A percentile compares a stretch with the other conserved stretches of the same genome.
These are phyloP conservation scores for Leptoclinus maculatus DNA, from an alignment of 2,797 vertebrate species.

Conservation along the genomic window DNA sequence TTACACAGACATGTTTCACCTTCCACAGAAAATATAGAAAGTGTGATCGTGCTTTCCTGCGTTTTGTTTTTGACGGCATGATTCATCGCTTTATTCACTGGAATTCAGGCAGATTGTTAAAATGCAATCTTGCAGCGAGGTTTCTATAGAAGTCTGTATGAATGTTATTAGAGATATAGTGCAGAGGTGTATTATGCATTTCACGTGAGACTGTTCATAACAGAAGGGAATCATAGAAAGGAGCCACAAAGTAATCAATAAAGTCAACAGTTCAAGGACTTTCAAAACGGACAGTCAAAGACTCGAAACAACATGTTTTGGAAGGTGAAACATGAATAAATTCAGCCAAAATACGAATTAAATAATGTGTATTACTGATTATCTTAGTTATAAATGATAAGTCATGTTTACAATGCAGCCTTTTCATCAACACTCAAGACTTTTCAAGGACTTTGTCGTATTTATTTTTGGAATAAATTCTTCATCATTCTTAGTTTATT, in stretches of 20 bases:
- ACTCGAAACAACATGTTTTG: neutral
- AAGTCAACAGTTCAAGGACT: slow-evolving; percentile 23
- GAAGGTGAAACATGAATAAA: neutral
- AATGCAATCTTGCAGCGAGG: too few relatives aligned
- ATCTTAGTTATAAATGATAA: neutral
- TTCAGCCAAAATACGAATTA: accelerated
- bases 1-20: neutral
- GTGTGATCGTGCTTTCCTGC: too few relatives aligned
- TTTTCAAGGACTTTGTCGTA: neutral
- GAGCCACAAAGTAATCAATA: neutral
- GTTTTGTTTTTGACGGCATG: neutral
- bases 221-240: too few relatives aligned
- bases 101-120: neutral
- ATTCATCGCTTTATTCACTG: neutral
- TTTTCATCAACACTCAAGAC: neutral
- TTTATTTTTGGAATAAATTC: neutral
- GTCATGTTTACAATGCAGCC: neutral
- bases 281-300: neutral
- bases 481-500: too few relatives aligned
- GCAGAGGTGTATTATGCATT: neutral
- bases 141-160: neutral
- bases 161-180: neutral
- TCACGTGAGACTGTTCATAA: neutral
- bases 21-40: neutral
- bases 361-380: neutral